Evolutionary conservation across 2,888 invertebrate genomes (phyloP).

Genomic region (Parthenolecanium corni): DNA sequence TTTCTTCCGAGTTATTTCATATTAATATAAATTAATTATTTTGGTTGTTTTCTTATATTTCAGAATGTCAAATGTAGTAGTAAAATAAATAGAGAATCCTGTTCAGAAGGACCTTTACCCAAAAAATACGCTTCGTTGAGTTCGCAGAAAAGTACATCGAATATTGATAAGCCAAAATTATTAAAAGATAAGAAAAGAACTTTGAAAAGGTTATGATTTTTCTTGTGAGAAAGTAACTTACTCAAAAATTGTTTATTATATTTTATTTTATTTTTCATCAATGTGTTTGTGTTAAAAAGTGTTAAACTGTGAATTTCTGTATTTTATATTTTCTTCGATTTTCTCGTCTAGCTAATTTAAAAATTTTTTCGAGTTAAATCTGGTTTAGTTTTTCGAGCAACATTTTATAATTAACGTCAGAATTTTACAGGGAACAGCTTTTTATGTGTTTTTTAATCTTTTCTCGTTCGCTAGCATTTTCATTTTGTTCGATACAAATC

Average conservation of each 20-base stretch:
- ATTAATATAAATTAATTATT: neutral
- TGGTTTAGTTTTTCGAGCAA: too few species aligned
- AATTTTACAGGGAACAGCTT: too few species aligned
- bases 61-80: conserved; percentile 5
- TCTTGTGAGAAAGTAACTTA: neutral
- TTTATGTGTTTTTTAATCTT: too few species aligned
- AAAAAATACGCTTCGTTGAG: conserved; percentile 59
- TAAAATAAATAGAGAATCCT: conserved; percentile 18
- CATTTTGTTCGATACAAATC: too few species aligned
- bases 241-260: neutral
- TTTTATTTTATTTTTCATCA: conserved; percentile 12
- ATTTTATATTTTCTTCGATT: neutral
- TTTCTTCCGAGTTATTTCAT: too few species aligned
- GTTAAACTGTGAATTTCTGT: conserved; percentile 15
- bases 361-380: too few species aligned
- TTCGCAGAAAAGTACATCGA: conserved; percentile 48
- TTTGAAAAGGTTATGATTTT: conserved; percentile 59
- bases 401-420: too few species aligned
- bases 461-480: too few species aligned
- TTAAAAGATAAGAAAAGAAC: conserved; percentile 75
- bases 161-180: conserved; percentile 59
- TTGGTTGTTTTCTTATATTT: neutral
- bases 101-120: conserved; percentile 55
- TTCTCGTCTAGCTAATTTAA: too few species aligned
- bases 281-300: conserved; percentile 14